phyloP scores from a whole-genome alignment of 2,797 vertebrate genomes.

The Mormyrus hasselquistii region DNA sequence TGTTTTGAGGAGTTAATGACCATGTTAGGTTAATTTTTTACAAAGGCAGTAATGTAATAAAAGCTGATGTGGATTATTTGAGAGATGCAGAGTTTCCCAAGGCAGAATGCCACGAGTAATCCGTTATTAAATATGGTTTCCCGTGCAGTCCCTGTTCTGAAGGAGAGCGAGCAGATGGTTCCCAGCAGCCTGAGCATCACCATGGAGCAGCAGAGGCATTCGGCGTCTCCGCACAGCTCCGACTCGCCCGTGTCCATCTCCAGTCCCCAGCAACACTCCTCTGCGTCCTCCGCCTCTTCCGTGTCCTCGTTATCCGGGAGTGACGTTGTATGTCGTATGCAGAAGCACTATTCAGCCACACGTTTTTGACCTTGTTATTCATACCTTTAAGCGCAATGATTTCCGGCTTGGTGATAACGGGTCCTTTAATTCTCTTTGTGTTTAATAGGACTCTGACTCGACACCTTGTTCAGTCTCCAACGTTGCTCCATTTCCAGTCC shows the following conservation, averaged over 20 bases:
- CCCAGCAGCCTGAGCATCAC: slow-evolving; percentile 41
- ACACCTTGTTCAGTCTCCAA: slow-evolving; percentile 68
- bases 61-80: not conserved
- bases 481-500: slow-evolving; percentile 74
- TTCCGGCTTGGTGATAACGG: not conserved
- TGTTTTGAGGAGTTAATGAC: not conserved
- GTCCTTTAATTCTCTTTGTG: slow-evolving; percentile 29
- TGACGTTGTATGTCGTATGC: slow-evolving; percentile 78
- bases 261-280: slow-evolving; percentile 82
- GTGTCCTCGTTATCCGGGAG: slow-evolving; percentile 89
- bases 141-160: not conserved
- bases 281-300: slow-evolving; percentile 66
- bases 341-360: not conserved
- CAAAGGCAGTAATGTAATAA: not conserved
- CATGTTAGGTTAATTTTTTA: not conserved
- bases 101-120: not conserved
- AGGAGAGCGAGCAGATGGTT: slow-evolving; percentile 15
- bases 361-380: not conserved
- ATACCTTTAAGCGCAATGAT: not conserved
- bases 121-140: not conserved
- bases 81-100: not conserved
- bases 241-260: slow-evolving; percentile 78
- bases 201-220: slow-evolving; percentile 69
- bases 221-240: slow-evolving; percentile 69
- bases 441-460: slow-evolving; percentile 86